Base-by-base conservation (phyloP, 2,113 vertebrate genomes). In the Halichoerus grypus region DNA sequence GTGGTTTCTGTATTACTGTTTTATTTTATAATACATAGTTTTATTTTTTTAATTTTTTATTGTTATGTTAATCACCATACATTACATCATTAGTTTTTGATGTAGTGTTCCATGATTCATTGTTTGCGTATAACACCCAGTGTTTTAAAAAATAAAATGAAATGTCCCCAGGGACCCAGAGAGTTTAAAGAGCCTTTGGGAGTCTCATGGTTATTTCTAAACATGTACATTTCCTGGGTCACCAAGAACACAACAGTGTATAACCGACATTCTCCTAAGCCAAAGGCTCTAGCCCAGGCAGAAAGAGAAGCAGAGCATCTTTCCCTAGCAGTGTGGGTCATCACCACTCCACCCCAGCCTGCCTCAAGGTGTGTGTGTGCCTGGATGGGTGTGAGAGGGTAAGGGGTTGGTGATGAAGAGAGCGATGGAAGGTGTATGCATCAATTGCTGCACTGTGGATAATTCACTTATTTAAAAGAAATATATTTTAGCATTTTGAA, bases 381-480 rank as follows among this genome's bases (percentile, higher is more conserved):
- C 57, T 92, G 36, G 33, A 63, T 67, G 15, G 26, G 36, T 39
- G 55, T 91, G 28, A 26, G 46, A 81, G 67, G 36, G 57, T 76
- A 6, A 22, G 33, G 4, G 19, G 10, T 3, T 46, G 74, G 36
- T 65, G 74, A 39, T 1, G 18, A 51, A 88, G 49, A 33, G 95
- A 88, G 83, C 96, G 57, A 16, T 46, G 61, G 49, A 90, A 88
- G 19, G 10, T 79, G 2, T 28, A 63, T 11, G 1, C 76, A 53
- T 9, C 28, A 77, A 28, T 63, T 97, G 57, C 74, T 94, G 18
- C 94, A 67, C 31, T 79, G 93, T 92, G 15, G 4, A 91, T 69
- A n/a, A 42, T 57, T 53, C 79, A 65, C 74, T 97, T 88, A 88
- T 92, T 84, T 79, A 87, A 90, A 39, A 69, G 71, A 90, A 91